Percentiles rank a stretch among this genome's conserved stretches.
These are phyloP conservation scores for Periophthalmus modestus DNA, from an alignment of 2,113 vertebrate species.

Conservation along the genomic window DNA sequence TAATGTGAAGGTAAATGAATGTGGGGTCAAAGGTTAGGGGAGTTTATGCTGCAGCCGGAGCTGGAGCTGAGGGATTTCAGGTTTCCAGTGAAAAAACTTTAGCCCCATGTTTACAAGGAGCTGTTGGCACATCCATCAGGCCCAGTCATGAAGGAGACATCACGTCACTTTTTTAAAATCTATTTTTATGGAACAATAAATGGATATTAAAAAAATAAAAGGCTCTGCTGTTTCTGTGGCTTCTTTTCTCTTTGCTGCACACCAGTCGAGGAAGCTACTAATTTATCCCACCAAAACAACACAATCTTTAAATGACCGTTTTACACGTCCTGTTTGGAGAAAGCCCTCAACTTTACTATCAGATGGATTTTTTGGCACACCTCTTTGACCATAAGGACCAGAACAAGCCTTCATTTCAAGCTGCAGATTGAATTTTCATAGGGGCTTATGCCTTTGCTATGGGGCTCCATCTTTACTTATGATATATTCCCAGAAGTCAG, in stretches of 20 bases:
- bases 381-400: slow-evolving; percentile 4
- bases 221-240: slow-evolving; percentile 53
- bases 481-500: slow-evolving; percentile 21
- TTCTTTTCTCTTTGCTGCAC: slow-evolving; percentile 40
- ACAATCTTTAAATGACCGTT: slow-evolving; percentile 33
- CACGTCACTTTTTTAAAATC: slow-evolving; percentile 79
- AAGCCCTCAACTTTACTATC: slow-evolving; percentile 5
- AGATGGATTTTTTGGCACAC: slow-evolving; percentile 11
- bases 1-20: slow-evolving; percentile 59
- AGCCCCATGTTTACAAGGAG: slow-evolving; percentile 67
- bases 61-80: slow-evolving; percentile 30
- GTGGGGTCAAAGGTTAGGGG: slow-evolving; percentile 49
- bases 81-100: slow-evolving; percentile 37
- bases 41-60: slow-evolving; percentile 21
- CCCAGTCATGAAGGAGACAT: slow-evolving; percentile 77
- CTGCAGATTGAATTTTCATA: slow-evolving; percentile 40
- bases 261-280: slow-evolving; percentile 44
- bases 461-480: slow-evolving; percentile 28
- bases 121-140: slow-evolving; percentile 63
- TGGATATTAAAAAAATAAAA: slow-evolving; percentile 75
- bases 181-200: slow-evolving; percentile 83
- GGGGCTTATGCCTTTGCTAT: slow-evolving; percentile 49
- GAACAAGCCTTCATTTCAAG: slow-evolving; percentile 42
- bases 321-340: slow-evolving; percentile 41
- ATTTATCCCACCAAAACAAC: slow-evolving; percentile 30